Base-by-base conservation (phyloP, 2,888 invertebrate genomes). In the Trachelus stipa region DNA sequence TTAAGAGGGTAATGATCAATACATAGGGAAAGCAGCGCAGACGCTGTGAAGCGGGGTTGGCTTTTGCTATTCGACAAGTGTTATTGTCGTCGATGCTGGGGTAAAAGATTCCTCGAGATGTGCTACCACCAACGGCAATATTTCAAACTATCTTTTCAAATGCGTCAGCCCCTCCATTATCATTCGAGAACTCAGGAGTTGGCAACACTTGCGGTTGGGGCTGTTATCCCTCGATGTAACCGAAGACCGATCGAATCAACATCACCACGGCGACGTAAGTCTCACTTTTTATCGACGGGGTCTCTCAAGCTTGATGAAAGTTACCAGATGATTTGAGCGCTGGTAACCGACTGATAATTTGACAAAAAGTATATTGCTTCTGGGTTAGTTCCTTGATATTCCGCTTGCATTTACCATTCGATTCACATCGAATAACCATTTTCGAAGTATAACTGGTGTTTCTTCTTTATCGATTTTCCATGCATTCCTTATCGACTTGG, bases 1-100 rank as follows among this genome's bases (percentile, higher is more conserved):
- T 90, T 89, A 89, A 90, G 87, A 90, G 89, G 88, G 90, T 91
- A 90, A 91, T 91, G 90, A 91, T 91, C 91, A 91, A 91, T 91
- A 91, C 90, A 88, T 84, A 85, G 86, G 82, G 84, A 85, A 81
- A 80, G 79, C 82, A 85, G 90, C 91, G 91, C 91, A 91, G 91
- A 89, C 91, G 91, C 91, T 86, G 73, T 76, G 79, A 68, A 77
- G 80, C 75, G 79, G 80, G 80, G 80, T 81, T 81, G 78, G 81
- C 79, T 81, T 81, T 82, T 85, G 81, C 85, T 75, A 81, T 83
- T 84, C 83, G 85, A 84, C 83, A 83, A 83, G 83, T 84, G 79
- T 83, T 82, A 82, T 78, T 75, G 76, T 80, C 78, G 80, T 80
- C 80, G 80, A 69, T 35, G 15, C 77, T 73, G n/a, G 40, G 31